Percentiles rank a stretch among this genome's conserved stretches.
These are phyloP conservation scores for Aspidiotus destructor DNA, from an alignment of 2,888 invertebrate genomes.

Conservation along the genomic window DNA sequence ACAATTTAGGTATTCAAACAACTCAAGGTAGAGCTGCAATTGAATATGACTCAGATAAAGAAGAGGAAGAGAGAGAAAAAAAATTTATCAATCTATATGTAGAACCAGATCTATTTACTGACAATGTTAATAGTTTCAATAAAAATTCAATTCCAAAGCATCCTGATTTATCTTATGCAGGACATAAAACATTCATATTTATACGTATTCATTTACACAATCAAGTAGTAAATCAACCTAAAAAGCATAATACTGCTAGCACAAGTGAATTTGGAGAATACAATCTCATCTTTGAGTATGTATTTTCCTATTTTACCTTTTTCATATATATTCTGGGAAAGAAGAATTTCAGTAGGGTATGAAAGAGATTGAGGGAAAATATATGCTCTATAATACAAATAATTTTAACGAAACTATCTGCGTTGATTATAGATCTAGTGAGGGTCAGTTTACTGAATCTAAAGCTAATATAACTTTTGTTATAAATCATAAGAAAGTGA, in stretches of 20 bases:
- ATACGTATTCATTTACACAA: slow-evolving; percentile 17
- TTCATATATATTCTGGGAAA: slow-evolving; percentile 6
- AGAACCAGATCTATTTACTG: slow-evolving; percentile 15
- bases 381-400: slow-evolving; percentile 4
- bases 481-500: slow-evolving; percentile 1
- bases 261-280: slow-evolving; percentile 8
- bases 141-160: slow-evolving; percentile 10
- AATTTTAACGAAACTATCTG: not conserved
- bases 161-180: slow-evolving; percentile 16
- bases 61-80: slow-evolving; percentile 19
- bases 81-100: slow-evolving; percentile 15
- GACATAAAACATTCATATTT: slow-evolving; percentile 17
- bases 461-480: slow-evolving; percentile 4
- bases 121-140: slow-evolving; percentile 12
- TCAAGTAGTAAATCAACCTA: slow-evolving; percentile 13
- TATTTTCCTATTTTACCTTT: slow-evolving; percentile 4
- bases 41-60: slow-evolving; percentile 11
- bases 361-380: slow-evolving; percentile 4
- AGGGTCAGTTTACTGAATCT: slow-evolving; percentile 1
- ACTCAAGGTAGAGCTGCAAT: slow-evolving; percentile 12
- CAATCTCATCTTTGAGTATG: not conserved
- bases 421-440: not conserved
- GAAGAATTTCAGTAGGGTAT: slow-evolving; percentile 3
- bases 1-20: slow-evolving; percentile 16
- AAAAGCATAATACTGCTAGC: slow-evolving; percentile 8